phyloP scores from a whole-genome alignment of 2,888 invertebrate species.

The Tetragonula carbonaria region DNA sequence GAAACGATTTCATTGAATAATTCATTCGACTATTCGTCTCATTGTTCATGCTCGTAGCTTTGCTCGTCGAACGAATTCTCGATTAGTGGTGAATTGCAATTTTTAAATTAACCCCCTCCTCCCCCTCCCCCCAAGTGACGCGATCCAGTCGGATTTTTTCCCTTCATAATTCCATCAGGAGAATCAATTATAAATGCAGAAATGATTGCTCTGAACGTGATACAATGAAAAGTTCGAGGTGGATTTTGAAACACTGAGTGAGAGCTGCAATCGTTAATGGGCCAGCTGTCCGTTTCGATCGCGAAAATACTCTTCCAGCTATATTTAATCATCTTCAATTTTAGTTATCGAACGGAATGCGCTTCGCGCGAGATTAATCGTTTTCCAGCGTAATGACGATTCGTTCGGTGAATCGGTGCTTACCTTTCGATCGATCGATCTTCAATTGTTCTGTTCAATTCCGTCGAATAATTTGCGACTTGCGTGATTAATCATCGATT shows the following conservation, averaged over 20 bases:
- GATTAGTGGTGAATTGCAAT: background rate
- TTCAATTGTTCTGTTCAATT: too few relatives aligned
- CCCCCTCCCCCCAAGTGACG: background rate
- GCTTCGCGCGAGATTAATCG: background rate
- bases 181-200: background rate
- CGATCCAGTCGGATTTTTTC: background rate
- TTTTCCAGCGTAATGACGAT: background rate
- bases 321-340: background rate
- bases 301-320: background rate
- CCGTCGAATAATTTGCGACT: too few relatives aligned
- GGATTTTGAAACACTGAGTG: too few relatives aligned
- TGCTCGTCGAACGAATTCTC: background rate
- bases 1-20: slow-evolving; percentile 8
- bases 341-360: background rate
- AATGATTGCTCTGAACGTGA: background rate
- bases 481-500: too few relatives aligned
- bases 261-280: background rate
- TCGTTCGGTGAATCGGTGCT: background rate
- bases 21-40: background rate
- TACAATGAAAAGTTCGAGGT: background rate
- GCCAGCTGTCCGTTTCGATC: background rate
- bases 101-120: background rate
- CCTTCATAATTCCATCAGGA: background rate
- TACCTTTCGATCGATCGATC: background rate
- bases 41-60: background rate